phyloP scores from a whole-genome alignment of 2,797 vertebrate genomes.

The Choloepus didactylus region DNA sequence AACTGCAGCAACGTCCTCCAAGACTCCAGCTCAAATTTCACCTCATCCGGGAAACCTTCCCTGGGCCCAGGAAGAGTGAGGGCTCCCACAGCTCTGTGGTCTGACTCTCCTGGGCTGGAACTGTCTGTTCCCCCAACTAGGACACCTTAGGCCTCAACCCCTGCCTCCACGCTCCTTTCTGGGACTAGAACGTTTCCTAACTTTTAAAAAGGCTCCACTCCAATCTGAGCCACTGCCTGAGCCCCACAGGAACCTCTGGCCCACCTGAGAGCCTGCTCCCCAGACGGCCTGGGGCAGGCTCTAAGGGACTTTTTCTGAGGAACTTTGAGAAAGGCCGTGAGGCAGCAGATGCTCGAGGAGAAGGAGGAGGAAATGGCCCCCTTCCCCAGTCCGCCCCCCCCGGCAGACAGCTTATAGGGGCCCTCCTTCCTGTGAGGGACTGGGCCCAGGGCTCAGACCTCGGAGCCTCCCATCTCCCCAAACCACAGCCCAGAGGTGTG shows the following conservation, averaged over 20 bases:
- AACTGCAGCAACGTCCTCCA: background rate
- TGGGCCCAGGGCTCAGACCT: slow-evolving; percentile 64
- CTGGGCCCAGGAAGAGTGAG: background rate
- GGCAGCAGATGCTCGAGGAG: background rate
- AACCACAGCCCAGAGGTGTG: slow-evolving; percentile 84
- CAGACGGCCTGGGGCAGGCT: background rate
- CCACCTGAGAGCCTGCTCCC: background rate
- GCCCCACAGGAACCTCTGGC: background rate
- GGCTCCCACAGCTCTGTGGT: background rate
- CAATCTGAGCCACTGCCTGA: background rate
- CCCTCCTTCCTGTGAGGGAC: slow-evolving; percentile 77
- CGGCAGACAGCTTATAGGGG: slow-evolving; percentile 58
- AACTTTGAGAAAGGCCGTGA: background rate
- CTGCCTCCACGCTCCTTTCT: background rate
- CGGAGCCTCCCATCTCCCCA: slow-evolving; percentile 74
- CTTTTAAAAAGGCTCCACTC: slow-evolving; percentile 76
- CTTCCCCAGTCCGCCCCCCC: slow-evolving; percentile 32
- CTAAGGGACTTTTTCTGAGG: background rate
- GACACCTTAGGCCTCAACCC: background rate
- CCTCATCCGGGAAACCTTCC: background rate
- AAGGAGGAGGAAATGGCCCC: slow-evolving; percentile 57
- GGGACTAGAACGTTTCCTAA: slow-evolving; percentile 76
- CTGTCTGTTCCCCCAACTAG: background rate
- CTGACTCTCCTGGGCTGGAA: background rate
- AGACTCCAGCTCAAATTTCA: background rate